Conservation (phyloP, 2,797 vertebrate species). For the Pseudotriccus pelzelni region DNA sequence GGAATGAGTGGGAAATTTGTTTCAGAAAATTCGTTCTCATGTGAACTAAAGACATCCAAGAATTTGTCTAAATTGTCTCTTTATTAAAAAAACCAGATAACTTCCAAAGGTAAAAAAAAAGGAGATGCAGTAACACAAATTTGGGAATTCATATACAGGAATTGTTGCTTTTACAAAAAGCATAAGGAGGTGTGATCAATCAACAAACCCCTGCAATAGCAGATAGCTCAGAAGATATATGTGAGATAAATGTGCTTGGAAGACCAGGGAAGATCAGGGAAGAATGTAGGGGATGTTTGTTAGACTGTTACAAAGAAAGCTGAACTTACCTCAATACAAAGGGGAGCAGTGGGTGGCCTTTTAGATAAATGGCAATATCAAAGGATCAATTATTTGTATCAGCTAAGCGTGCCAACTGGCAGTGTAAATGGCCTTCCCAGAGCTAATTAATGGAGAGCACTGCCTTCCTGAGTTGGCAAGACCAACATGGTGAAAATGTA, state of each 20-base stretch:
- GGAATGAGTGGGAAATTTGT: background rate
- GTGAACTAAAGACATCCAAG: background rate
- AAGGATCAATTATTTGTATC: background rate
- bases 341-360: background rate
- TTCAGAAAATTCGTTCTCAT: background rate
- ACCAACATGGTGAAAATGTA: background rate
- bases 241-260: background rate
- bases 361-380: background rate
- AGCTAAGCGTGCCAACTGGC: background rate
- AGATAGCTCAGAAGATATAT: background rate
- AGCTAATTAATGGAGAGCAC: background rate
- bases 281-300: background rate
- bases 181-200: accelerated
- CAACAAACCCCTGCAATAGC: background rate
- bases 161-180: background rate
- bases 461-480: background rate
- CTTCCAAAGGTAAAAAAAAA: background rate
- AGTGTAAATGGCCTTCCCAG: background rate
- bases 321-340: background rate
- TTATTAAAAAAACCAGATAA: background rate
- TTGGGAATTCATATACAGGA: background rate
- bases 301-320: background rate
- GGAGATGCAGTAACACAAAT: accelerated
- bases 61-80: background rate
- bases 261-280: background rate